These are phyloP conservation scores for Malacoraja senta DNA, from an alignment of 2,797 vertebrate species.

Conservation along the genomic window DNA sequence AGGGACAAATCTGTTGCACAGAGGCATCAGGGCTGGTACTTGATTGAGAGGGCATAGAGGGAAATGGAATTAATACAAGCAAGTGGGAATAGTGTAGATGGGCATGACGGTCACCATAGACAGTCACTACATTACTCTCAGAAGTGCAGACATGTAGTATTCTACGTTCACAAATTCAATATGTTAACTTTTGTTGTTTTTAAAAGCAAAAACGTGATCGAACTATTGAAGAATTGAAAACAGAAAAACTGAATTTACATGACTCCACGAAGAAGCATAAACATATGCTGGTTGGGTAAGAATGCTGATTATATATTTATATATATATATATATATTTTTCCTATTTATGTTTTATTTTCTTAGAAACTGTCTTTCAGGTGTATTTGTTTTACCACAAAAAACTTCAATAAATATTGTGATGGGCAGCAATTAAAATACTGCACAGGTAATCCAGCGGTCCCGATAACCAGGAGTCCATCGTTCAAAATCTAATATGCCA, in stretches of 20 bases:
- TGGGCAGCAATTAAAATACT: no score
- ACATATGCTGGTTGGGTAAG: conserved; percentile 65
- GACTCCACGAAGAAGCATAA: conserved; percentile 65
- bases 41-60: no score
- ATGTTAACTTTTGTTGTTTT: conserved; percentile 1
- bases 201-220: conserved; percentile 48
- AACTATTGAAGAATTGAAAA: conserved; percentile 65
- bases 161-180: neutral
- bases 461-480: no score
- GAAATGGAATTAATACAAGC: neutral
- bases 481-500: no score
- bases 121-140: neutral
- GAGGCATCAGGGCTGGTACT: no score
- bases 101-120: neutral
- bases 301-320: conserved; percentile 5
- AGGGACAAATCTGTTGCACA: no score
- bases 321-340: conserved; percentile 7
- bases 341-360: neutral
- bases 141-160: neutral
- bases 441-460: no score
- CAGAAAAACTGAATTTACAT: conserved; percentile 69
- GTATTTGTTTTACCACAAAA: no score
- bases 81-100: neutral
- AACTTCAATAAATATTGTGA: no score
- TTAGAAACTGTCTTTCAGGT: no score